Conservation (phyloP, 64 coral and sea anemone species). For the Pocillopora damicornis region DNA sequence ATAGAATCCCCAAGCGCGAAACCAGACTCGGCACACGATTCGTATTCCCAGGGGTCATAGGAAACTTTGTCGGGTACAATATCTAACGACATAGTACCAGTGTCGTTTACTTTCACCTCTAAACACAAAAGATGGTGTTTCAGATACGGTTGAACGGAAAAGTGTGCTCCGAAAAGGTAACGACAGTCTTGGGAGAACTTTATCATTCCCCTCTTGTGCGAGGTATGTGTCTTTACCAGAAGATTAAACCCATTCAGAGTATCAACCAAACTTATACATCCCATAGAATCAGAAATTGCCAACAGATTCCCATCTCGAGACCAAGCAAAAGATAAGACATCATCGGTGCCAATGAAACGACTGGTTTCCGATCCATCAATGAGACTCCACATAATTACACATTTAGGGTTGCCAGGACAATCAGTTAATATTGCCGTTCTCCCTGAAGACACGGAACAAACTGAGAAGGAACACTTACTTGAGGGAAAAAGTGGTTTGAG, state of each 20-base stretch:
- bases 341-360: neutral
- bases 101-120: neutral
- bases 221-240: neutral
- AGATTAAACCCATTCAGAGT: neutral
- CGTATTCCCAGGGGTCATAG: neutral
- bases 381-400: slow-evolving; percentile 11
- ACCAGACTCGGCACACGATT: neutral
- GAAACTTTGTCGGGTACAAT: neutral
- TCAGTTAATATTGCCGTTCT: neutral
- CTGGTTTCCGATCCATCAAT: slow-evolving; percentile 3
- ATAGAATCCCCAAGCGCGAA: neutral
- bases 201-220: neutral
- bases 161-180: neutral
- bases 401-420: neutral
- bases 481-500: slow-evolving; percentile 12
- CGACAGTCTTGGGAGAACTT: neutral
- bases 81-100: neutral
- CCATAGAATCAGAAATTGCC: slow-evolving; percentile 7
- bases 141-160: neutral
- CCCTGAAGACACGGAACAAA: neutral
- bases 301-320: slow-evolving; percentile 5
- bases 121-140: neutral
- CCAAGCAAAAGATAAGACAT: slow-evolving; percentile 31
- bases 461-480: neutral
- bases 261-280: neutral